phyloP scores from a whole-genome alignment of 2,113 vertebrate species.

The Atlantisia rogersi region DNA sequence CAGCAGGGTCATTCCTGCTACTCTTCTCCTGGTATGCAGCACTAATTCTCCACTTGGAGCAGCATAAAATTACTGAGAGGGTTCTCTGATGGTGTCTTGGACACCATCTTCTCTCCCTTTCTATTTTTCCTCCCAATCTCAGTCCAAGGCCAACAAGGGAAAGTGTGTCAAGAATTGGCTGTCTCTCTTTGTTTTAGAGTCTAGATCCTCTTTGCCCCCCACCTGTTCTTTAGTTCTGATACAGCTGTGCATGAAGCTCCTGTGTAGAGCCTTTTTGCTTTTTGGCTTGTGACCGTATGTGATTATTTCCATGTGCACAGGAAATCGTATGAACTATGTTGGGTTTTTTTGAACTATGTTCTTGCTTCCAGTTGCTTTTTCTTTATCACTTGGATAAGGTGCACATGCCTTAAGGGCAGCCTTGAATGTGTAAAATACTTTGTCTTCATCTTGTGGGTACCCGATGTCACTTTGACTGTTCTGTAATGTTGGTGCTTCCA shows the following conservation, averaged over 20 bases:
- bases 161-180: neutral
- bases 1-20: neutral
- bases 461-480: neutral
- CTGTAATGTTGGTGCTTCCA: neutral
- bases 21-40: neutral
- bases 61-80: rapidly evolving
- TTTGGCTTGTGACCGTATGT: neutral
- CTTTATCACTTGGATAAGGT: neutral
- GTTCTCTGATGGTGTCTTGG: neutral
- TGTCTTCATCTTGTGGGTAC: neutral
- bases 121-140: neutral
- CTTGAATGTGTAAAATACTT: neutral
- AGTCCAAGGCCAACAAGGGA: neutral
- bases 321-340: neutral
- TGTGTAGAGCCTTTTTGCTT: neutral
- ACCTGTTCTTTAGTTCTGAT: neutral
- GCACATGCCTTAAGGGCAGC: neutral
- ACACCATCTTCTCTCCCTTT: neutral
- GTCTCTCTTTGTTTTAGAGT: neutral
- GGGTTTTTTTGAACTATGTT: neutral
- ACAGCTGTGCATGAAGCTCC: neutral
- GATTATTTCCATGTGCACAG: neutral
- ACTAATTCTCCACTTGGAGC: neutral
- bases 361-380: neutral
- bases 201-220: neutral